Evolutionary conservation across 2,888 invertebrate genomes (phyloP), one percentile per base, ranked within the genome.

Genomic region (Drosophila fulvimacula): DNA sequence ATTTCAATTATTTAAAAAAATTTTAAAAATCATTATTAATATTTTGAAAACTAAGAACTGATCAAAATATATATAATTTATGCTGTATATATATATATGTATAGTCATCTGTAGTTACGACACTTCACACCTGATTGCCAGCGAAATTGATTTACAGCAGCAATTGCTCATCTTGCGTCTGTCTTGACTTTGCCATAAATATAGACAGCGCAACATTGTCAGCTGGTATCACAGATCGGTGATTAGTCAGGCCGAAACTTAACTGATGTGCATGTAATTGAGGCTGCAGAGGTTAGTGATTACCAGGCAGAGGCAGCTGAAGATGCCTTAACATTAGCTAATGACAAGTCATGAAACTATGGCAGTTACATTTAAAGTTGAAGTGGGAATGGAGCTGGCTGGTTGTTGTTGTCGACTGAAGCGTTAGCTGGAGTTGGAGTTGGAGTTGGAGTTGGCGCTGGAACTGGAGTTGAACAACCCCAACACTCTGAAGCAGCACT

Each of bases 341-440:
- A 83, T 83, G 86, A 89, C 89, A 82, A 83, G 79, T 88, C 86
- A 89, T 84, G 82, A 70, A 70, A 76, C 86, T 82, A 69, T 80
- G 85, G 15, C 36, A 58, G 48, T 55, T 55, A 61, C 62, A 36
- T 38, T 62, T 61, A 27, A n/a, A 57, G 63, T 56, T 67, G 79
- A 10, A 24, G 57, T 17, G 15, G 51, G 17, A 36, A 58, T 44
- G 73, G n/a, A 42, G 51, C 19, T 38, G 52, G 44, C 5, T 46
- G 44, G 44, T 13, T 27, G 44, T 27, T 27, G 24, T 11, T 24
- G 5, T 27, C 6, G n/a, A n/a, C n/a, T n/a, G n/a, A n/a, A n/a
- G n/a, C n/a, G n/a, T n/a, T n/a, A n/a, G n/a, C n/a, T n/a, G 24
- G 24, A 24, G 24, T 24, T 24, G 24, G n/a, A 38, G 15, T 15